Conservation (phyloP, 2,888 invertebrate species). For the Nemurella pictetii region DNA sequence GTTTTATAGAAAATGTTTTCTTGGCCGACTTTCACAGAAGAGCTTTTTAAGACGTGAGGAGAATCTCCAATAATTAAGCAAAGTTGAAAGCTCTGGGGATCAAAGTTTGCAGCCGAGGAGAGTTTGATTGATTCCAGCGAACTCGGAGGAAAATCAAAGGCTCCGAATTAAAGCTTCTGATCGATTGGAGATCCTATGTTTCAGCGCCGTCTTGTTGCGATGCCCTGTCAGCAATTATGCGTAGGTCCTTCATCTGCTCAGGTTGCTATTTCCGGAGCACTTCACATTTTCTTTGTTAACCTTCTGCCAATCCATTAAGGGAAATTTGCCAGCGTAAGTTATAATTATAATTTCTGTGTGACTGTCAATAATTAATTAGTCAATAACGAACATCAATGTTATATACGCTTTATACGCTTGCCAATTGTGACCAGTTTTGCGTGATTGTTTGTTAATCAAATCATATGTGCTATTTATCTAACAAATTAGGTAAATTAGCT, state of each 20-base stretch:
- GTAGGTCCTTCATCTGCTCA: too few relatives aligned
- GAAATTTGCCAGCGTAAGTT: not conserved
- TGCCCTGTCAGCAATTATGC: not conserved
- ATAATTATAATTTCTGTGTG: not conserved
- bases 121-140: conserved; percentile 21
- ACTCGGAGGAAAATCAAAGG: conserved; percentile 8
- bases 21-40: not conserved
- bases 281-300: not conserved
- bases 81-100: conserved; percentile 16
- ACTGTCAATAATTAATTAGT: not conserved
- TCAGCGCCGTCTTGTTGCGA: not conserved
- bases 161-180: not conserved
- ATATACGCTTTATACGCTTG: not conserved
- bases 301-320: not conserved
- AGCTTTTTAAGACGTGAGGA: not conserved
- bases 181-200: not conserved
- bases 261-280: too few relatives aligned
- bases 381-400: not conserved
- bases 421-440: not conserved
- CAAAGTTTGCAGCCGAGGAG: conserved; percentile 9
- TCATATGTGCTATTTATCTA: not conserved
- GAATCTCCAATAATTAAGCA: conserved; percentile 6
- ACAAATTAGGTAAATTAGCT: not conserved
- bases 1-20: not conserved
- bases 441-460: not conserved